Conservation (phyloP, 1,140 invertebrate genomes). For the Nasonia giraulti region DNA sequence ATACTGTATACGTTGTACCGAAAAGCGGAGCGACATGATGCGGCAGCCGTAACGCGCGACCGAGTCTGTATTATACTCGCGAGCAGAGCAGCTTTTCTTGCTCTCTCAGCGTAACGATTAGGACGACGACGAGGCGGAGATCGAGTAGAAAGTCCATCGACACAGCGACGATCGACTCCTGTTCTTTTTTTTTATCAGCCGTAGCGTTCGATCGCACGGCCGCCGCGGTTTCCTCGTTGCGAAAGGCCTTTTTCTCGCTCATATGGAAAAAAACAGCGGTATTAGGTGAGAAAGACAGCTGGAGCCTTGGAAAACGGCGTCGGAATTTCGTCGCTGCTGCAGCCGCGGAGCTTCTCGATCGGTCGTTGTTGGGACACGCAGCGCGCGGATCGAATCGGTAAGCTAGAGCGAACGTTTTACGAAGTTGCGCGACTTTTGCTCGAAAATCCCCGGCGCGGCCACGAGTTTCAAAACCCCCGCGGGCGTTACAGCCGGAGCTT, state of each 20-base stretch:
- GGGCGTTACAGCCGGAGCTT: not conserved
- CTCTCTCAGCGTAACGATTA: slow-evolving; percentile 44
- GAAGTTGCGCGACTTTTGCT: too few relatives aligned
- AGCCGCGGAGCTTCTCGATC: not conserved
- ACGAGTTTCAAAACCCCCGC: not conserved
- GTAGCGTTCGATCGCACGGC: not conserved
- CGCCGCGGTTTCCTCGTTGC: not conserved
- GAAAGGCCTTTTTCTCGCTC: slow-evolving; percentile 46
- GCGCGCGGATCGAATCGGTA: too few relatives aligned
- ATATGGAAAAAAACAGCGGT: slow-evolving; percentile 28
- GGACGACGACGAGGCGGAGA: too few relatives aligned
- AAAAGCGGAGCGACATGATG: not conserved
- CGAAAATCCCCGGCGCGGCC: too few relatives aligned
- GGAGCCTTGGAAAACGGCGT: not conserved
- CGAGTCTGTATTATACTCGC: too few relatives aligned
- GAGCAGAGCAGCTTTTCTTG: not conserved
- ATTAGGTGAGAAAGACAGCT: not conserved
- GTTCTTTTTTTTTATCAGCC: slow-evolving; percentile 5
- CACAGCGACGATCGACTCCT: not conserved
- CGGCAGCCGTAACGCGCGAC: not conserved
- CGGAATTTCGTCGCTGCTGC: too few relatives aligned
- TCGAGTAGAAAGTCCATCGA: not conserved
- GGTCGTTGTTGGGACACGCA: not conserved
- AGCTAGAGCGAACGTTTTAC: too few relatives aligned
- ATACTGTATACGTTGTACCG: not conserved